A percentile compares a stretch with the other conserved stretches of the same genome.
These are phyloP conservation scores for Herpailurus yagouaroundi DNA, from an alignment of 2,113 vertebrate species.

Conservation along the genomic window DNA sequence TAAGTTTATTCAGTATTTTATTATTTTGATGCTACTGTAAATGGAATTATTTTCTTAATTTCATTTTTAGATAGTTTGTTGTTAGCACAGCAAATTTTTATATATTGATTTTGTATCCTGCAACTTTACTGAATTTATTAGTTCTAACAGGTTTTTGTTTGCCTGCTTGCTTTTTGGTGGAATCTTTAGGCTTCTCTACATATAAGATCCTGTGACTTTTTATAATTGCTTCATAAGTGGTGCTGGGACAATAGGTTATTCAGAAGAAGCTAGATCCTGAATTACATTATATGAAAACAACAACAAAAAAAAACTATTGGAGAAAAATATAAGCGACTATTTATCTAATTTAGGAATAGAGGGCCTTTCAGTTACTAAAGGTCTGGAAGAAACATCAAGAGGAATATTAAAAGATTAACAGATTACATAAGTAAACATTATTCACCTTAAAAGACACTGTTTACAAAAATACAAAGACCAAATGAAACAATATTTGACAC, in stretches of 20 bases:
- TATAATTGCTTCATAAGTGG: slow-evolving; percentile 5
- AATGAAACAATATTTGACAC: neutral
- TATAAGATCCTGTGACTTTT: neutral
- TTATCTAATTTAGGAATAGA: neutral
- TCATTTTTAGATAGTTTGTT: neutral
- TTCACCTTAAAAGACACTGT: neutral
- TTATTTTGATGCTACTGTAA: neutral
- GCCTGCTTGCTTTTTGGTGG: neutral
- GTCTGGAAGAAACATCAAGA: neutral
- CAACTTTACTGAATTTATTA: neutral
- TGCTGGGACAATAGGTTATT: neutral
- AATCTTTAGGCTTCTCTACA: neutral
- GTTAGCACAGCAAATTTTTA: neutral
- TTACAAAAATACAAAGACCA: neutral
- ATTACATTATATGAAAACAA: neutral
- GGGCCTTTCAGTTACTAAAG: neutral
- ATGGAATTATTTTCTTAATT: neutral
- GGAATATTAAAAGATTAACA: neutral
- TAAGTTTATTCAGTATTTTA: slow-evolving; percentile 15
- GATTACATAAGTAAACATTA: neutral
- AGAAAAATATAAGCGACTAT: neutral
- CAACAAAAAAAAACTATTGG: neutral
- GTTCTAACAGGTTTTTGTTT: neutral
- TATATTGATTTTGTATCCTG: neutral
- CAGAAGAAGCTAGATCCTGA: neutral